Evolutionary conservation across 2,797 vertebrate genomes (phyloP).

Genomic region (Sphenodon punctatus): DNA sequence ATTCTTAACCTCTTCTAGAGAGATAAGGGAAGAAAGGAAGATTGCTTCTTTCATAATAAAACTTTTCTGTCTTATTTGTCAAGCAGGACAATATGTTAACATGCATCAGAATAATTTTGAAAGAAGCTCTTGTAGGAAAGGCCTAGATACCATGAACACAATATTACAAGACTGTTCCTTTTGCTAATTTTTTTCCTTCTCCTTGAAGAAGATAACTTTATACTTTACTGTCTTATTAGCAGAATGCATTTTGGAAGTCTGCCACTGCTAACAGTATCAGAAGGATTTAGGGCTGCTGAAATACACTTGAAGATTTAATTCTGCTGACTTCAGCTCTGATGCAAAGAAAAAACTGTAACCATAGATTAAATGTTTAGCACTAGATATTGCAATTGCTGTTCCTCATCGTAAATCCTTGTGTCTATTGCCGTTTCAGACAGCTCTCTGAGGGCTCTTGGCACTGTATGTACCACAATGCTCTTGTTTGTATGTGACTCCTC

Average conservation of each 20-base stretch:
- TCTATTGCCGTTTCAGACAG: constrained; percentile 78
- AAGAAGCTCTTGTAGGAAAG: constrained; percentile 64
- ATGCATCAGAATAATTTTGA: constrained; percentile 66
- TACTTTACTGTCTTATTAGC: constrained; percentile 83
- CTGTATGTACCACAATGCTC: constrained; percentile 65
- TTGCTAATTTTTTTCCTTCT: constrained; percentile 42
- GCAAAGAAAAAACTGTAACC: constrained; percentile 78
- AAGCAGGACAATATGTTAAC: constrained; percentile 49
- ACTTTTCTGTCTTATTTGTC: constrained; percentile 48
- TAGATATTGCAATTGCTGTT: constrained; percentile 77
- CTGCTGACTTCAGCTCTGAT: constrained; percentile 82
- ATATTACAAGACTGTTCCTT: constrained; percentile 64
- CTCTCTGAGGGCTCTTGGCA: constrained; percentile 69
- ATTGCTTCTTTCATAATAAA: constrained; percentile 37
- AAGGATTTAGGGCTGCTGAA: constrained; percentile 81
- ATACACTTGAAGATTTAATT: constrained; percentile 82
- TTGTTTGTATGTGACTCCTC: constrained; percentile 62
- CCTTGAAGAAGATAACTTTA: constrained; percentile 78
- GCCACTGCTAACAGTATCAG: constrained; percentile 82
- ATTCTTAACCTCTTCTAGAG: constrained; percentile 64
- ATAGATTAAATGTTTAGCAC: constrained; percentile 83
- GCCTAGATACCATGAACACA: constrained; percentile 46
- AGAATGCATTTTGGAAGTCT: constrained; percentile 79
- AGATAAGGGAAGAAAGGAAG: constrained; percentile 47
- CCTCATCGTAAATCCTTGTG: constrained; percentile 77